Evolutionary conservation across 1,140 invertebrate species (phyloP), one percentile per base, ranked within the genome.

Genomic region (Dreissena polymorpha): DNA sequence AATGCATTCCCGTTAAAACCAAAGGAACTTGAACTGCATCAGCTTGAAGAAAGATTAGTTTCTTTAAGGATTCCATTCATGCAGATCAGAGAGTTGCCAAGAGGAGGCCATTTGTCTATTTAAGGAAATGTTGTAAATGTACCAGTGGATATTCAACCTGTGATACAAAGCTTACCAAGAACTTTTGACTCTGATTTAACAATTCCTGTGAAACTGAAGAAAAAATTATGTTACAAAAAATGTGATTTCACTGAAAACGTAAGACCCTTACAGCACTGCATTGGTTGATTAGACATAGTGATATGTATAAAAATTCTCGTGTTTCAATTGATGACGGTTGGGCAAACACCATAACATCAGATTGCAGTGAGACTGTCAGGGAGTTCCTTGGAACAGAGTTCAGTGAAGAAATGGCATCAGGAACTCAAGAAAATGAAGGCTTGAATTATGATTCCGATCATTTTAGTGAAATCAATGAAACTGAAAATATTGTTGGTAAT

Each of bases 391-490:
- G 14, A 55, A 25, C 13, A 29, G 81, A 69, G 57, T 57, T 53
- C 23, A 39, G 8, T 68, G 67, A 25, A 68, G 18, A 8, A 68
- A n/a, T 39, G 2, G 60, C 60, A 68, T 68, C 23, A 39, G 16
- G 14, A 25, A 68, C 67, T 68, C 16, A n/a, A 21, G 67, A n/a
- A 68, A 68, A 68, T 68, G 67, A 23, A 21, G 51, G 29, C 13
- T 55, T 18, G 68, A 72, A 83, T 60, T 21, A 55, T 29, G 68
- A 51, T 27, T 55, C 63, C 69, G 81, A 83, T 75, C 25, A 74
- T 16, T 16, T 39, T 70, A n/a, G n/a, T n/a, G n/a, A n/a, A n/a
- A n/a, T n/a, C n/a, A 60, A 53, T 70, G 50, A 68, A 21, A 21
- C 8, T 76, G 25, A 67, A 21, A 23, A 49, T 16, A 16, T 64